Base-by-base conservation (phyloP, 2,888 invertebrate genomes). In the Ceramica pisi region DNA sequence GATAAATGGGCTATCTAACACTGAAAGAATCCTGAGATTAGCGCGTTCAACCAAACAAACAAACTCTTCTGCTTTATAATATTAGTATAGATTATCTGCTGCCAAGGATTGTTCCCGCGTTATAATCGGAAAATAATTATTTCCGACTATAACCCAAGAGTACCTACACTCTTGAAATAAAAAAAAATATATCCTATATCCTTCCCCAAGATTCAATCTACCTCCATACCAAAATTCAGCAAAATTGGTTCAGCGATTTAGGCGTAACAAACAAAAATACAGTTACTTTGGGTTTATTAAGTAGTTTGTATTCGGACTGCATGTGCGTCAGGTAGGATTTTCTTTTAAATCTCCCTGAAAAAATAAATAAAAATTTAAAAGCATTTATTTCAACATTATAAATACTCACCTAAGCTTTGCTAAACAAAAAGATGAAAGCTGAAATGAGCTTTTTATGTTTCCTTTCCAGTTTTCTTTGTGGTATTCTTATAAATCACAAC, bases 391-490 rank as follows among this genome's bases (percentile, higher is more conserved):
- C 4, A 53, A 12, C 21, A 50, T 38, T 16, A 10, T 26, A 44
- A 44, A 56, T 23, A 68, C n/a, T n/a, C n/a, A n/a, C 31, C 23
- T 41, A n/a, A 26, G 23, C 48, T 23, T 31, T 23, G 14, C 19
- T 44, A 26, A 41, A 50, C 35, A 78, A 44, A 75, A 46, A n/a
- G n/a, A n/a, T n/a, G n/a, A n/a, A 26, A 70, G 71, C 14, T 19
- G 9, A 3, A 57, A 19, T 26, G n/a, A 4, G 23, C 19, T 50
- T 74, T 69, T 73, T 70, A 70, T 70, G 19, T 70, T 72, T 70
- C 50, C 57, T 50, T 57, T 57, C 50, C 16, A 23, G 9, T 53
- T 68, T 68, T 51, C 38, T 50, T 59, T 41, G 31, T 19, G 31
- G 16, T 44, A 46, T 23, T 59, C 10, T 46, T 23, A 50, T 56